phyloP scores from a whole-genome alignment of 2,888 invertebrate species.

The Bruchidius siliquastri region DNA sequence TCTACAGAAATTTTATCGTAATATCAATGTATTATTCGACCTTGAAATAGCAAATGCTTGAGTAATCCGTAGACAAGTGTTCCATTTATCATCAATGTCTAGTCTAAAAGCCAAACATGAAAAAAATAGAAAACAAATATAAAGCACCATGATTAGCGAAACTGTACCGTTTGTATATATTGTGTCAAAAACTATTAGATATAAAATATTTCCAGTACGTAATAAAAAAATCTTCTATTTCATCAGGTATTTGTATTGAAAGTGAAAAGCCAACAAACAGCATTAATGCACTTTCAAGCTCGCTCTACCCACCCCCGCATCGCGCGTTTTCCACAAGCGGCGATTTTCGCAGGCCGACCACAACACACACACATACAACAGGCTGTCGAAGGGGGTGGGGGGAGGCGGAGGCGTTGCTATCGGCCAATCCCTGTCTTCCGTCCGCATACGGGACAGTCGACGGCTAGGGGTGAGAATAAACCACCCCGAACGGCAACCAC shows the following conservation, averaged over 20 bases:
- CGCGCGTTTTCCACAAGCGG: background rate
- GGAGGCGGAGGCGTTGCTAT: slow-evolving; percentile 26
- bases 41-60: background rate
- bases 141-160: too few relatives aligned
- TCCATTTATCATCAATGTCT: background rate
- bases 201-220: too few relatives aligned
- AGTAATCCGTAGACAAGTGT: background rate
- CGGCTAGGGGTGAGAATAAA: background rate
- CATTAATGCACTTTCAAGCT: background rate
- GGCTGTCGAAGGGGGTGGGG: slow-evolving; percentile 23
- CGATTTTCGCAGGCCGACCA: background rate
- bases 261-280: too few relatives aligned
- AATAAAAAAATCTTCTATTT: too few relatives aligned
- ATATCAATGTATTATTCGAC: background rate
- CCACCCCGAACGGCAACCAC: background rate
- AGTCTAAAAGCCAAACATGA: background rate
- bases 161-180: too few relatives aligned
- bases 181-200: too few relatives aligned
- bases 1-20: background rate
- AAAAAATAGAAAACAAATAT: too few relatives aligned
- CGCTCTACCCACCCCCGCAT: background rate
- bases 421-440: slow-evolving; percentile 37
- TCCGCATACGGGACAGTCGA: slow-evolving; percentile 40
- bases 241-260: too few relatives aligned
- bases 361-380: background rate